Conservation (phyloP, 1,140 invertebrate genomes). For the Formica selysi region DNA sequence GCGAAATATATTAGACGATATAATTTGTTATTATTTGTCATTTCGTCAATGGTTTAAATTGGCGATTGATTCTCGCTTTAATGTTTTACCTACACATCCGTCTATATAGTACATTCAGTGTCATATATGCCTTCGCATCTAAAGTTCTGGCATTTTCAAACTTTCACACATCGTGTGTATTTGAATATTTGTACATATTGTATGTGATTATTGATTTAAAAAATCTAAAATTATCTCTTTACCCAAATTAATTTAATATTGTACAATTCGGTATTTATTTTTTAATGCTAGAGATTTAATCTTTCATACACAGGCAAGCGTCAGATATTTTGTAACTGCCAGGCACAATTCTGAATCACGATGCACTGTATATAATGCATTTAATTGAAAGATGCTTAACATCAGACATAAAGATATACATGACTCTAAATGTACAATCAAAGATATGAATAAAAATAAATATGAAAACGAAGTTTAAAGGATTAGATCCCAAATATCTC, state of each 20-base stretch:
- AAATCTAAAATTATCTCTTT: slow-evolving; percentile 4
- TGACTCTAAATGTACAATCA: background rate
- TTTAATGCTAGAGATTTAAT: background rate
- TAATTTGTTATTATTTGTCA: slow-evolving; percentile 26
- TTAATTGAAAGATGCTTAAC: background rate
- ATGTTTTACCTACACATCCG: background rate
- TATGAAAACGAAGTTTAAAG: slow-evolving; percentile 2
- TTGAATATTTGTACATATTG: background rate
- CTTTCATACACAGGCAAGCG: background rate
- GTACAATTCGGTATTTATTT: background rate
- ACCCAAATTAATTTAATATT: background rate
- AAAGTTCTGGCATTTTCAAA: background rate
- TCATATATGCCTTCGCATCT: slow-evolving; percentile 4
- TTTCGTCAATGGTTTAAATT: background rate
- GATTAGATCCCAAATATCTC: background rate
- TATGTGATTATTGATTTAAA: background rate
- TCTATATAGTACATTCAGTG: background rate
- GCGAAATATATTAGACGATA: slow-evolving; percentile 13
- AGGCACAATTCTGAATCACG: background rate
- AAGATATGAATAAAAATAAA: slow-evolving; percentile 34
- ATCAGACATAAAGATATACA: slow-evolving; percentile 12
- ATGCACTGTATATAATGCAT: background rate
- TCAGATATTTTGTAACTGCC: background rate
- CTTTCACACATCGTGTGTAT: background rate
- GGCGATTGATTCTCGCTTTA: slow-evolving; percentile 5